These are phyloP conservation scores for fruit fly (Drosophila melanogaster) DNA, from an alignment of 1,140 invertebrate species.

Conservation along the genomic window Release_6_plus_ISO1_MT NT_037436.4:17525001-17525500, in stretches of 20 bases:
- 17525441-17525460: slow-evolving; percentile 60
- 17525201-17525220: too few relatives aligned
- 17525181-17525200: too few relatives aligned
- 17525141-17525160: too few relatives aligned
- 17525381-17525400: slow-evolving; percentile 68
- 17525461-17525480: slow-evolving; percentile 48
- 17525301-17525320: slow-evolving; percentile 20
- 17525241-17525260: too few relatives aligned
- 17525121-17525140: not conserved
- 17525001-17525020: too few relatives aligned
- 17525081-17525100: not conserved
- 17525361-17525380: slow-evolving; percentile 74
- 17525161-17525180: too few relatives aligned
- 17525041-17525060: not conserved
- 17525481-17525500: slow-evolving; percentile 65
- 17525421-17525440: slow-evolving; percentile 60
- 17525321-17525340: slow-evolving; percentile 31
- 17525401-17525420: slow-evolving; percentile 36
- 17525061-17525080: not conserved
- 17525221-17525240: too few relatives aligned
- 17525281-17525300: too few relatives aligned
- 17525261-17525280: too few relatives aligned
- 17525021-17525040: not conserved
- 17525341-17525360: slow-evolving; percentile 80
- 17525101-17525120: not conserved